Base-by-base conservation (phyloP, 2,797 vertebrate species). In the Hylomyscus alleni region DNA sequence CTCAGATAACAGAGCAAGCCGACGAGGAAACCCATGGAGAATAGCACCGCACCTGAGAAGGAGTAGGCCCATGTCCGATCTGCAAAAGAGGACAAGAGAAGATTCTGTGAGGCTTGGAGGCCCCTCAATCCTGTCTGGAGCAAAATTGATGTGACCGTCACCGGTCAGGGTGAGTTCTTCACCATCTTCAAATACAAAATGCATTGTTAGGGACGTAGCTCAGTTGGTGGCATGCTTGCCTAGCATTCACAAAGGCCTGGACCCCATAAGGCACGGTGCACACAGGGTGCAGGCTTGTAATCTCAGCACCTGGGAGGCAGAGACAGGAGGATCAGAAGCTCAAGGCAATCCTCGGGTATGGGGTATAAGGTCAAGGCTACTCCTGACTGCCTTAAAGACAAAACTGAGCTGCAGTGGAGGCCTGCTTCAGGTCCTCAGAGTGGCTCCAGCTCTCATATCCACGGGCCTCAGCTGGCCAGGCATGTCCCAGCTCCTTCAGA, bases 41-140 rank as follows among this genome's bases (percentile, higher is more conserved):
- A 98, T 0, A 97, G 95, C 0, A 98, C 37, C 1, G 96, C 91
- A 0, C 98, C 97, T 0, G 98, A 97, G 15, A 98, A 98, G 95
- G 98, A 98, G 12, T 98, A 98, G 24, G 98, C 54, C 98, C 98
- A 99, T 0, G 98, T 98, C 47, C 22, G 97, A 85, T 98, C 98
- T 99, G 81, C 40, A 4, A 73, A 65, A 52, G 4, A 52, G 47
- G 87, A 67, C 52, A n/a, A 60, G 6, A 44, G 56, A 50, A 34
- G 85, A 31, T 7, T 17, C 50, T 0, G 20, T 95, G 91, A 97
- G 65, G 58, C 37, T 26, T 4, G 50, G 40, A 5, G 14, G 17
- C 6, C 19, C 11, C 26, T 0, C 24, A 52, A 37, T 10, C 54
- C 0, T 0, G 1, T 34, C 58, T 62, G 17, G 11, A 7, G 34